These are phyloP conservation scores for Hafferia zeledoni DNA, from an alignment of 2,797 vertebrate genomes.

Conservation along the genomic window DNA sequence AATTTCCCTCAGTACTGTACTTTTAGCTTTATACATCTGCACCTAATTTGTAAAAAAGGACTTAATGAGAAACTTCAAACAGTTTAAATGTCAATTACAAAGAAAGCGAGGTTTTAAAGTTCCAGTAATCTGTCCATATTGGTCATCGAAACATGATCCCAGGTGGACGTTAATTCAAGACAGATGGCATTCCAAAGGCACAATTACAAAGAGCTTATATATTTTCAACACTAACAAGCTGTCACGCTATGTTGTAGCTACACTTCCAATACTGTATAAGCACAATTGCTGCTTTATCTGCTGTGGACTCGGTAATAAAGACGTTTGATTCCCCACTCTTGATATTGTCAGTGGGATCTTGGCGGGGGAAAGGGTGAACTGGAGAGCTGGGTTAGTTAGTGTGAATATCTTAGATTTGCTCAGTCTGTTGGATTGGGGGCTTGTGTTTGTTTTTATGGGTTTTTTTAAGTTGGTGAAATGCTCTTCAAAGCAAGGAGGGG, in stretches of 20 bases:
- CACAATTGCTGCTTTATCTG: constrained; percentile 55
- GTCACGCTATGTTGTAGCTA: constrained; percentile 76
- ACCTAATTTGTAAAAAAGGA: constrained; percentile 84
- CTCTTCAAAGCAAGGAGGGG: background rate
- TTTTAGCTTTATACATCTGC: constrained; percentile 85
- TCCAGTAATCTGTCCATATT: constrained; percentile 86
- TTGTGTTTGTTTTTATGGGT: background rate
- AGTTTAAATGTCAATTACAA: constrained; percentile 90
- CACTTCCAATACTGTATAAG: constrained; percentile 60
- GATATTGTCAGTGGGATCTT: background rate
- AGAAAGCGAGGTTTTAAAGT: constrained; percentile 86
- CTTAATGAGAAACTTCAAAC: constrained; percentile 91
- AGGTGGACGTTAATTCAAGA: constrained; percentile 92
- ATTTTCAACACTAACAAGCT: constrained; percentile 86
- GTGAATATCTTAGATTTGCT: background rate
- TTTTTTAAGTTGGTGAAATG: background rate
- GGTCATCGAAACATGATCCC: constrained; percentile 87
- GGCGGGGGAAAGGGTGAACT: background rate
- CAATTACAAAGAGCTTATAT: constrained; percentile 86
- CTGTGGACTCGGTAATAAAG: background rate
- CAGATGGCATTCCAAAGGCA: constrained; percentile 92
- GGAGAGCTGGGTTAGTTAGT: background rate
- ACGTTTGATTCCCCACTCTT: constrained; percentile 15
- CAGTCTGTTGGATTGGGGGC: accelerated
- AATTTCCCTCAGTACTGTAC: constrained; percentile 78